Evolutionary conservation across 2,888 invertebrate species (phyloP).

Genomic region (Drosophila neonasuta): DNA sequence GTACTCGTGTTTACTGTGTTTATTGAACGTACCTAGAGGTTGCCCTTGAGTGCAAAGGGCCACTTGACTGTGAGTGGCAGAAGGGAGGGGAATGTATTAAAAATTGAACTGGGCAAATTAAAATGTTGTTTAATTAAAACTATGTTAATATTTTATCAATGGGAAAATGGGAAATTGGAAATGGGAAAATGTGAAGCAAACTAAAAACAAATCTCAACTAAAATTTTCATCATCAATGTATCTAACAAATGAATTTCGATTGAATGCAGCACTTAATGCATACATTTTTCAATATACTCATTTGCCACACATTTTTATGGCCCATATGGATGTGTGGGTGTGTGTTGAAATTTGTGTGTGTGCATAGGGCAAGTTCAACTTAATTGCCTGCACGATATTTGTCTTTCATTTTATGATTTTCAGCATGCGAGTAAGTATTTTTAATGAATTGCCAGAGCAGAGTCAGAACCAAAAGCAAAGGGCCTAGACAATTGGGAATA

Average conservation of each 20-base stretch:
- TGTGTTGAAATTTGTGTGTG: conserved; percentile 12
- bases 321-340: neutral
- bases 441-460: conserved; percentile 49
- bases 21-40: conserved; percentile 3
- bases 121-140: conserved; percentile 14
- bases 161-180: neutral
- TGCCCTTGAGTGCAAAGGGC: conserved; percentile 20
- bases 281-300: conserved; percentile 34
- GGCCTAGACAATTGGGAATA: conserved; percentile 42
- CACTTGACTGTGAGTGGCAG: conserved; percentile 31
- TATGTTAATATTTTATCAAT: conserved; percentile 20
- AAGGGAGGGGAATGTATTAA: conserved; percentile 3
- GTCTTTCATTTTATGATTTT: conserved; percentile 56
- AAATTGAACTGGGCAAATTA: neutral
- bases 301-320: conserved; percentile 28
- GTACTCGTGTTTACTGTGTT: neutral
- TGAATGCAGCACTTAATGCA: conserved; percentile 26
- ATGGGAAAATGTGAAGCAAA: conserved; percentile 4
- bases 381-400: conserved; percentile 61
- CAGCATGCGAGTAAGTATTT: conserved; percentile 51
- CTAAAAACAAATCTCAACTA: conserved; percentile 3
- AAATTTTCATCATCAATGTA: conserved; percentile 7
- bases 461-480: neutral
- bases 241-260: conserved; percentile 26
- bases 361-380: conserved; percentile 41